Evolutionary conservation across 2,113 vertebrate species (phyloP), one percentile per base, ranked within the genome.

Genomic region (Plotosus lineatus): DNA sequence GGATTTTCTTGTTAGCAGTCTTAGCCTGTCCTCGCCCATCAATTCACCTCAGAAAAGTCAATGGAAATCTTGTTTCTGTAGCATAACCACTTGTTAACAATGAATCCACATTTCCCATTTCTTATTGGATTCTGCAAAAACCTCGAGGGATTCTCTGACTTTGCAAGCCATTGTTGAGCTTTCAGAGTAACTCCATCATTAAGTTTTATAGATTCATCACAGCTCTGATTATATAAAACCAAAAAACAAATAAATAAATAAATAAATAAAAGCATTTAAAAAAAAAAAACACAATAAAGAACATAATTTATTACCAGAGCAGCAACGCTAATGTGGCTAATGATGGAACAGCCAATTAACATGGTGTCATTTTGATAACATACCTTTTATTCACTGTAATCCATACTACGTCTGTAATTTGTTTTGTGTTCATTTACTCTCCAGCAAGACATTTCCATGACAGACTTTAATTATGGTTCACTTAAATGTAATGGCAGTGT

Each of bases 381-480:
- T 51, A 40, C 6, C 33, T 55, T 68, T 78, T 21, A 79, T 19
- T 33, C 33, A 21, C 15, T 72, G 26, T 50, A 72, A 72, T 50
- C 44, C 42, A 19, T 19, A 8, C 44, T 21, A 33, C 8, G 44
- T 19, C 46, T 50, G 3, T 33, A 50, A 14, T 46, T 71, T 48
- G 68, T 28, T 48, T 28, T 19, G n/a, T 12, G 14, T 28, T 76
- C 6, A n/a, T 53, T 36, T 74, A 21, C 21, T 74, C 31, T n/a
- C 40, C 40, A 23, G 9, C 56, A 63, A 33, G 26, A 38, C 33
- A 19, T 42, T 50, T 28, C n/a, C 77, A 19, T 38, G 68, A 73
- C 53, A 80, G 68, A 38, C 78, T 44, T 58, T 46, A 36, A 63
- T 72, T 69, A 56, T 46, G 53, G 50, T 72, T 40, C 48, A 26